Base-by-base conservation (phyloP, 2,113 vertebrate species). In the Nannospalax galili region DNA sequence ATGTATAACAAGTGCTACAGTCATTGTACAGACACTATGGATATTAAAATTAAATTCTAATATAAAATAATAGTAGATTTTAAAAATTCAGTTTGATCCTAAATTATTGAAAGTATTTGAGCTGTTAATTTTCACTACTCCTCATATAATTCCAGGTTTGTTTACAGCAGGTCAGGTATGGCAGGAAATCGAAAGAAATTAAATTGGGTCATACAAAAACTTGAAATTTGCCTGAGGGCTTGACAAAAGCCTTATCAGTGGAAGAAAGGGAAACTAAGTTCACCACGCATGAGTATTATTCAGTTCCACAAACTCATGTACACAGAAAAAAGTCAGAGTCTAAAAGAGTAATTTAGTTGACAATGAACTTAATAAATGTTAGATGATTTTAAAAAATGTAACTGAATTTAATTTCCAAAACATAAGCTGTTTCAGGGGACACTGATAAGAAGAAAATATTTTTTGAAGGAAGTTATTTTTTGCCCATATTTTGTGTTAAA, bases 21-120 rank as follows among this genome's bases (percentile, higher is more conserved):
- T 94, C 20, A 94, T 96, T 77, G 32, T 19, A 7, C 91, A 32
- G 15, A 97, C 80, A 37, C 1, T 88, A 72, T 19, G 52, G 65
- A 45, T 94, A 94, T 60, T 96, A 97, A 95, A 96, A 97, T 52
- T 96, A 74, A 90, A 72, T 28, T 91, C 17, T 75, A 96, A 95
- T 89, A 64, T 11, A 67, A 28, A 95, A 96, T 95, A 95, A 95
- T 95, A 91, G 7, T 48, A 96, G 79, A 97, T 95, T 96, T 87
- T 92, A 97, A 96, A 87, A 97, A 95, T 95, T 97, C 75, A 94
- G 96, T 96, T 96, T 97, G 86, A 91, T 98, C 12, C 6, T 96
- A 97, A 98, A 98, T 97, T 98, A 97, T 96, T 97, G 78, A 73
- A 93, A 73, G 30, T 35, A 95, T 72, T 93, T 94, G 65, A 96